These are phyloP conservation scores for Xenotilapia leptura DNA, from an alignment of 2,113 vertebrate genomes.

Conservation along the genomic window DNA sequence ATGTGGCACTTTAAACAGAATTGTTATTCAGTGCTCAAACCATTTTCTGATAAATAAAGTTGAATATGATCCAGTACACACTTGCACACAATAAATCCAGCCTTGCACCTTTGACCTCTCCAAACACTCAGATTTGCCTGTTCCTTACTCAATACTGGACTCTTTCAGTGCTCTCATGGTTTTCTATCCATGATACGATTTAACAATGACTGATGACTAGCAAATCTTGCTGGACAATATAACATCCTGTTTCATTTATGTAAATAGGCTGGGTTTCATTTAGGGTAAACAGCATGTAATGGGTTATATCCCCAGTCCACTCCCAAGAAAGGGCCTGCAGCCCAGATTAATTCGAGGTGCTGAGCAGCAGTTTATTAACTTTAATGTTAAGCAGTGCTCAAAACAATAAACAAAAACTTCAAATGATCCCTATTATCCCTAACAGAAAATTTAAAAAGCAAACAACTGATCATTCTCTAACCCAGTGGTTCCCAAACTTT, in stretches of 20 bases:
- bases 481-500: neutral
- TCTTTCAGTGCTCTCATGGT: slow-evolving; percentile 10
- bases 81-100: neutral
- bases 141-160: neutral
- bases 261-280: neutral
- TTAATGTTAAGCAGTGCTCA: neutral
- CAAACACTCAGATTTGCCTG: neutral
- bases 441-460: neutral
- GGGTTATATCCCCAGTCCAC: neutral
- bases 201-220: slow-evolving; percentile 64
- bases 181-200: slow-evolving; percentile 42
- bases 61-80: neutral
- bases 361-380: neutral
- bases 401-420: neutral
- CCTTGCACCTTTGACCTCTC: neutral
- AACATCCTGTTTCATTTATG: slow-evolving; percentile 48
- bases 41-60: neutral
- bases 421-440: neutral
- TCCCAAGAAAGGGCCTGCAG: neutral
- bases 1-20: neutral
- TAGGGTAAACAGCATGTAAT: slow-evolving; percentile 3
- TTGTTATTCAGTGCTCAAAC: neutral
- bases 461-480: neutral
- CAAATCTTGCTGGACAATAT: slow-evolving; percentile 50
- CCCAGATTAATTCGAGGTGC: neutral